These are phyloP conservation scores for Ceratina calcarata DNA, from an alignment of 1,140 invertebrate species.

Conservation along the genomic window DNA sequence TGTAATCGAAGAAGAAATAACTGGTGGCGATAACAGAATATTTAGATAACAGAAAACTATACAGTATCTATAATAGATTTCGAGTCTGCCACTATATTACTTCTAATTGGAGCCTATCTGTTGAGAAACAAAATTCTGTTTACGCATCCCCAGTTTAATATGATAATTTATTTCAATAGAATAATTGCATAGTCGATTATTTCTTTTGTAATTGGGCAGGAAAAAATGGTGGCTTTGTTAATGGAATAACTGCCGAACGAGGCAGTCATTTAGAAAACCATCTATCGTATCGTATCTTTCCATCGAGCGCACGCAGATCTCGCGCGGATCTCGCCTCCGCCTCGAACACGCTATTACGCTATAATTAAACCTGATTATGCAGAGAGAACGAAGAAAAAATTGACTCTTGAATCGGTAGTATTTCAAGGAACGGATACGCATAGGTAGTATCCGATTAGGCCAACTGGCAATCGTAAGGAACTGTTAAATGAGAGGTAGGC, in stretches of 20 bases:
- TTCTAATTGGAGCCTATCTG: too few species aligned
- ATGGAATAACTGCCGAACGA: neutral
- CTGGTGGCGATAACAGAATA: constrained; percentile 12
- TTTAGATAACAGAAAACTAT: constrained; percentile 1
- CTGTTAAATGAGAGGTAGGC: neutral
- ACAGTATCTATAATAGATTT: neutral
- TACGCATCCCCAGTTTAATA: too few species aligned
- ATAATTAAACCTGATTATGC: neutral
- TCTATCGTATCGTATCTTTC: neutral
- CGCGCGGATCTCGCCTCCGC: neutral
- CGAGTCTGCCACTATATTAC: neutral
- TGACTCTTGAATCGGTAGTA: neutral
- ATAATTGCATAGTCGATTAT: too few species aligned
- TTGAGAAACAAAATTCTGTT: too few species aligned
- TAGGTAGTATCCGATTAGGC: neutral
- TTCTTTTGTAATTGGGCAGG: too few species aligned
- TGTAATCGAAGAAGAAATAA: neutral
- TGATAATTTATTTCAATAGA: too few species aligned
- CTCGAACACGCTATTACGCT: neutral
- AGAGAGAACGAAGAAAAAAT: neutral
- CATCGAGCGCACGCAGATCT: neutral
- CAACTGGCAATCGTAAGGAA: neutral
- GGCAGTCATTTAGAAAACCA: neutral
- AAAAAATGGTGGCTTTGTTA: neutral
- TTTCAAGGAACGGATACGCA: neutral